These are phyloP conservation scores for Leptopilina clavipes DNA, from an alignment of 1,140 invertebrate genomes.

Conservation along the genomic window DNA sequence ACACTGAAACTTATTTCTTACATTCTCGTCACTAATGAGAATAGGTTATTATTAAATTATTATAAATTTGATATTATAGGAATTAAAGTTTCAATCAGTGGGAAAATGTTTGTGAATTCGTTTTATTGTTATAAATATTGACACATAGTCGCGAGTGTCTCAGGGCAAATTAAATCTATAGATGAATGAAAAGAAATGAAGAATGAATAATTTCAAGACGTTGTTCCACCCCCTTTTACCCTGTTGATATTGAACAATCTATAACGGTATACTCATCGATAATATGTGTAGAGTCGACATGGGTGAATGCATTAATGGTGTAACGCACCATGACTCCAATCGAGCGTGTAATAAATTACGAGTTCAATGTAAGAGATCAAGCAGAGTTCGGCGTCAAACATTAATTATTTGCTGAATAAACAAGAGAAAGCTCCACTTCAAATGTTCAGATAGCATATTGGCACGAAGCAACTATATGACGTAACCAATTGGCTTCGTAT, in stretches of 20 bases:
- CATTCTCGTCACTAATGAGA: too few relatives aligned
- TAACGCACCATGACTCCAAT: constrained; percentile 50
- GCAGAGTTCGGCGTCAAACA: constrained; percentile 50
- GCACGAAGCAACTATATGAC: not conserved
- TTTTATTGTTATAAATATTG: too few relatives aligned
- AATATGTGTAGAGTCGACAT: constrained; percentile 49
- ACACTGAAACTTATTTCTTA: too few relatives aligned
- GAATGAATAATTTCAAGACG: constrained; percentile 35
- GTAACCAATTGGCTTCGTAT: not conserved
- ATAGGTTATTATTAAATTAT: too few relatives aligned
- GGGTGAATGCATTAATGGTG: constrained; percentile 46
- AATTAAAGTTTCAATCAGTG: too few relatives aligned
- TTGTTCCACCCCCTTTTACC: not conserved
- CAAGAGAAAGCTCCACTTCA: constrained; percentile 47
- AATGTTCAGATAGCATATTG: not conserved
- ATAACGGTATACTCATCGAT: constrained; percentile 55
- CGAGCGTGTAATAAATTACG: constrained; percentile 55
- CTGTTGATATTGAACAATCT: constrained; percentile 48
- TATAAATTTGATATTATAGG: too few relatives aligned
- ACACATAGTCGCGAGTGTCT: too few relatives aligned
- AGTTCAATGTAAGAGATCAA: constrained; percentile 49
- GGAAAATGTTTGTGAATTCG: too few relatives aligned
- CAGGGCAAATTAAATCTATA: too few relatives aligned
- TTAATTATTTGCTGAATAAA: constrained; percentile 58
- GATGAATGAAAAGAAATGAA: constrained; percentile 45